phyloP scores from a whole-genome alignment of 2,888 invertebrate species.

The Euzetes globulus region DNA sequence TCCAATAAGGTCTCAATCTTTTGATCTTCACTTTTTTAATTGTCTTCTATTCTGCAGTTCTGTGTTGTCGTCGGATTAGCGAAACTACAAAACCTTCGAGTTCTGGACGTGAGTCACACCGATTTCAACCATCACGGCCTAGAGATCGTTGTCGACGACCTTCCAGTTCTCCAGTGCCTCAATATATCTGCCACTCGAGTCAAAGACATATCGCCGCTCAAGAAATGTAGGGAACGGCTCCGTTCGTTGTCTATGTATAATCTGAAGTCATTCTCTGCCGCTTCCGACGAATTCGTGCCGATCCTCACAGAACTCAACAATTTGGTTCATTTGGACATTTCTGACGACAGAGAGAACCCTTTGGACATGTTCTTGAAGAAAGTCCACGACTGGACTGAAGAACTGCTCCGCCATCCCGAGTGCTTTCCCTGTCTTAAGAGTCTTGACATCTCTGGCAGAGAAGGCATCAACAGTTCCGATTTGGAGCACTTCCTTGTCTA shows the following conservation, averaged over 20 bases:
- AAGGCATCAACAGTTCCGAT: slow-evolving; percentile 50
- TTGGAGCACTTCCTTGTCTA: slow-evolving; percentile 47
- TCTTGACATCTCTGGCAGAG: slow-evolving; percentile 60
- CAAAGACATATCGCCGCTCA: slow-evolving; percentile 38
- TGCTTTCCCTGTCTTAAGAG: slow-evolving; percentile 55
- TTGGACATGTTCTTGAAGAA: slow-evolving; percentile 47
- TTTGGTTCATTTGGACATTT: slow-evolving; percentile 55
- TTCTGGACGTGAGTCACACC: slow-evolving; percentile 60
- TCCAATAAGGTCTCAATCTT: slow-evolving; percentile 46
- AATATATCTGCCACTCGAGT: slow-evolving; percentile 58
- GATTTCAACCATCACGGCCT: slow-evolving; percentile 60
- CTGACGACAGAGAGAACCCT: slow-evolving; percentile 52
- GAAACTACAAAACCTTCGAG: slow-evolving; percentile 55
- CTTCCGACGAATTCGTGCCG: slow-evolving; percentile 47
- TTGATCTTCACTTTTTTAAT: background rate
- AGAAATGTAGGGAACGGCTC: slow-evolving; percentile 54
- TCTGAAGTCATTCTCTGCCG: slow-evolving; percentile 37
- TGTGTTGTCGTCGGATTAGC: slow-evolving; percentile 57
- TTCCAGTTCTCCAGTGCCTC: slow-evolving; percentile 57
- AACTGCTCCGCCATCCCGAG: slow-evolving; percentile 44
- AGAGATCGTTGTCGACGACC: slow-evolving; percentile 59
- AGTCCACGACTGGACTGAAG: slow-evolving; percentile 45
- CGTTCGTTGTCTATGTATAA: slow-evolving; percentile 57
- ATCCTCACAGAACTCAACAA: slow-evolving; percentile 53
- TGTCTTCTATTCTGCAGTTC: slow-evolving; percentile 45